A percentile compares a stretch with the other conserved stretches of the same genome.
phyloP scores from a whole-genome alignment of 2,888 invertebrate genomes.

The Eucera pruinosa region DNA sequence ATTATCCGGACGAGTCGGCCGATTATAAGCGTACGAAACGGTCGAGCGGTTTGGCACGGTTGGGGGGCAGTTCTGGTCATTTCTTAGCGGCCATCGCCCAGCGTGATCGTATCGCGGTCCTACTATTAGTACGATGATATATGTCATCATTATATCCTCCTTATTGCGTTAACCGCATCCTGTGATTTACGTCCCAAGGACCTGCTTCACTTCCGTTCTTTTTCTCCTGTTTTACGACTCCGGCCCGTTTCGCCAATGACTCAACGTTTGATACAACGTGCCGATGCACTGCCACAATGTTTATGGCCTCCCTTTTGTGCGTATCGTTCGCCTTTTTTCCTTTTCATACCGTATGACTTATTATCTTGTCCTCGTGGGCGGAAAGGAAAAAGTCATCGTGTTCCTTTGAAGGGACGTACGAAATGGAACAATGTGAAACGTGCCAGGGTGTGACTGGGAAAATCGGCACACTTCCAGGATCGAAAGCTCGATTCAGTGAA shows the following conservation, averaged over 20 bases:
- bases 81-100: constrained; percentile 60
- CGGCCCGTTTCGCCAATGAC: constrained; percentile 34
- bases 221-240: constrained; percentile 45
- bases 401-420: background rate
- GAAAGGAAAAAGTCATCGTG: background rate
- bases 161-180: constrained; percentile 67
- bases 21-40: constrained; percentile 69
- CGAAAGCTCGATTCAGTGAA: too few species aligned
- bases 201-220: constrained; percentile 62
- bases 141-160: constrained; percentile 70
- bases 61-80: constrained; percentile 62
- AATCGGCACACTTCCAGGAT: background rate
- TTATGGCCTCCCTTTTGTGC: constrained; percentile 40
- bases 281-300: constrained; percentile 48
- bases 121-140: constrained; percentile 69
- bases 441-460: background rate
- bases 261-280: constrained; percentile 51
- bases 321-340: background rate
- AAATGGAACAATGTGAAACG: constrained; percentile 2
- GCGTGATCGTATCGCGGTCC: constrained; percentile 67
- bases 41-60: constrained; percentile 53
- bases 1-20: constrained; percentile 68
- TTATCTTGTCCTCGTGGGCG: constrained; percentile 25
- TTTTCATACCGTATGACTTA: constrained; percentile 24
- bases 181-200: constrained; percentile 63